Conservation (phyloP, 2,113 vertebrate species). For the Calyptommatus sinebrachiatus region DNA sequence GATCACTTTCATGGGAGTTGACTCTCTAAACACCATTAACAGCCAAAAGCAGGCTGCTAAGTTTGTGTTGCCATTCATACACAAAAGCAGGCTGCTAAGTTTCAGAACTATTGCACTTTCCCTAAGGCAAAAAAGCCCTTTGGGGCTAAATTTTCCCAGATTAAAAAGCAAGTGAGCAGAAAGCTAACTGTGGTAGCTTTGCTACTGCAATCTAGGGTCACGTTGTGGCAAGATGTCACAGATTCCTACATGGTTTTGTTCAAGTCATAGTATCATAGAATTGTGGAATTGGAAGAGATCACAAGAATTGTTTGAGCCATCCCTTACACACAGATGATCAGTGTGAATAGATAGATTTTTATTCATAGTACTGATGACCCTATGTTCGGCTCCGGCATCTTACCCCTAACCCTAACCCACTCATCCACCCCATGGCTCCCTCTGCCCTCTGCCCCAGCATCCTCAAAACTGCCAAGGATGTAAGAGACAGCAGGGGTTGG, state of each 20-base stretch:
- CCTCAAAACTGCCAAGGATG: no score
- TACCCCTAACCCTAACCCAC: no score
- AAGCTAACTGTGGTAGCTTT: conserved; percentile 36
- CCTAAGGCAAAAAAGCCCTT: conserved; percentile 19
- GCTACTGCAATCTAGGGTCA: conserved; percentile 37
- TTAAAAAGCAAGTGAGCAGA: conserved; percentile 41
- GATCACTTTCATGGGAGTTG: conserved; percentile 47
- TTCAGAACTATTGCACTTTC: conserved; percentile 45
- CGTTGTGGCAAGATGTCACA: background rate
- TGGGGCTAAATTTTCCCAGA: conserved; percentile 36
- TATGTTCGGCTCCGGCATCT: background rate
- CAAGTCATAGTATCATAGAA: background rate
- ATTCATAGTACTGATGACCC: background rate
- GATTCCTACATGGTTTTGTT: conserved; percentile 23
- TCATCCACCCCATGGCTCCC: no score
- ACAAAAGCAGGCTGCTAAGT: conserved; percentile 42
- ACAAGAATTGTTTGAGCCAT: no score
- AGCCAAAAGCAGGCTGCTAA: conserved; percentile 34
- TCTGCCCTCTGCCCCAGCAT: no score
- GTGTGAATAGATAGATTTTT: background rate
- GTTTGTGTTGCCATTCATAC: conserved; percentile 24
- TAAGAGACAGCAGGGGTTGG: no score
- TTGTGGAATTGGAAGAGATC: no score
- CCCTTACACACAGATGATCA: no score
- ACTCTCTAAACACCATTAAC: conserved; percentile 45